Evolutionary conservation across 2,113 vertebrate genomes (phyloP), one percentile per base, ranked within the genome.

Genomic region (Lethenteron camtschaticum): DNA sequence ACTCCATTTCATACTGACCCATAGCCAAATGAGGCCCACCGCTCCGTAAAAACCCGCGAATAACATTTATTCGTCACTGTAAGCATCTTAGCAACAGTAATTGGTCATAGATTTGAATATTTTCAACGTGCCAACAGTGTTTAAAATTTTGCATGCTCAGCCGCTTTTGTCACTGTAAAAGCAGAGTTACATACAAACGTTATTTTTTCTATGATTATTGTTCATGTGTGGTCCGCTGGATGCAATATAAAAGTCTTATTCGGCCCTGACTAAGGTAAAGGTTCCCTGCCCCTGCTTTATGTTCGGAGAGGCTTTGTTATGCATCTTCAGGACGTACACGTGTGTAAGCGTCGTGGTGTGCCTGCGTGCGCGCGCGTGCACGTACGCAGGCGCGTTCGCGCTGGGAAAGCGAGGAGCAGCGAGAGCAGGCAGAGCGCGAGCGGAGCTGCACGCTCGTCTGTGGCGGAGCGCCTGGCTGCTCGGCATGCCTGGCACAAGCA

Each of bases 401-500:
- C 58, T 16, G 10, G 68, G 86, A 79, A 73, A 81, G 78, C 70
- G 75, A 83, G 74, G 83, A 85, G 69, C 74, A 66, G 10, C 77
- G 81, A 60, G 85, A 89, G 57, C 77, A 86, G 72, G 82, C 82
- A 71, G 70, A 68, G 20, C 82, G 78, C 77, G 83, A 89, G 75
- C 80, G 77, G 79, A 87, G 71, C 11, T 77, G 55, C 80, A 83
- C 72, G 76, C 81, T 9, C 81, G 72, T 73, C 81, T 85, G 3
- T 76, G 2, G 71, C 79, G n/a, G 84, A 89, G 77, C 82, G 82
- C 72, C 79, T 78, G 56, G 79, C 86, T 20, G 77, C 72, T 56
- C 81, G 73, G 72, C 81, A 81, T 72, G 72, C 77, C 75, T 90
- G 90, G 66, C 86, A 90, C 79, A 84, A 83, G 72, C 72, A 73